Conservation (phyloP, 1,140 invertebrate species). For the Dreissena rostriformis region DNA sequence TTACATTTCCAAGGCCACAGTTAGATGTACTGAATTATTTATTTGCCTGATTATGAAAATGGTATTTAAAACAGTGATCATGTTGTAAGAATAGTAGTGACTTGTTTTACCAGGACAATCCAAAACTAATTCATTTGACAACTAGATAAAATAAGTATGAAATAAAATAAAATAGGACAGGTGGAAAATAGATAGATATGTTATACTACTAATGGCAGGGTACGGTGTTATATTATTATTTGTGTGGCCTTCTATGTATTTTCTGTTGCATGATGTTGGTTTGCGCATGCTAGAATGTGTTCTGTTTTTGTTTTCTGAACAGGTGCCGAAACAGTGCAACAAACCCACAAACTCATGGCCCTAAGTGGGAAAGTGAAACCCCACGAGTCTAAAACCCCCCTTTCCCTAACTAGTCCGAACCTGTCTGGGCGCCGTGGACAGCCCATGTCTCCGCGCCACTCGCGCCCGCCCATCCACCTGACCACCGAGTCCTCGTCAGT, state of each 20-base stretch:
- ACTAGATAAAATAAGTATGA: no score
- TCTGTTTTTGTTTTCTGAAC: conserved; percentile 58
- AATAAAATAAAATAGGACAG: no score
- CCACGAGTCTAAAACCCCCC: conserved; percentile 77
- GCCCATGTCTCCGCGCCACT: conserved; percentile 81
- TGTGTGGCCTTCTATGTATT: conserved; percentile 9
- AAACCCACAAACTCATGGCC: conserved; percentile 95
- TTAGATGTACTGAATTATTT: no score
- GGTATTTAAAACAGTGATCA: no score
- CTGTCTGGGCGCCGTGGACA: conserved; percentile 86
- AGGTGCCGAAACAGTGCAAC: conserved; percentile 97
- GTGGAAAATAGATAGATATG: no score
- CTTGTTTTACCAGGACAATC: no score
- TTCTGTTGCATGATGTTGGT: conserved; percentile 46
- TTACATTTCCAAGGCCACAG: no score
- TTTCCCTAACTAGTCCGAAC: conserved; percentile 81
- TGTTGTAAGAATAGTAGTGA: no score
- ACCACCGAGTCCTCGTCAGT: conserved; percentile 97
- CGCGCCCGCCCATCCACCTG: conserved; percentile 92
- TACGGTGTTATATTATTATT: conserved; percentile 1
- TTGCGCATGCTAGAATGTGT: conserved; percentile 40
- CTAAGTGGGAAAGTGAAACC: conserved; percentile 92
- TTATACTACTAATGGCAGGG: no score
- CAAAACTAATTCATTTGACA: no score
- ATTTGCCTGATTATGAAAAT: no score